Evolutionary conservation across 1,140 invertebrate genomes (phyloP).

Genomic region (Drosophila persimilis): DNA sequence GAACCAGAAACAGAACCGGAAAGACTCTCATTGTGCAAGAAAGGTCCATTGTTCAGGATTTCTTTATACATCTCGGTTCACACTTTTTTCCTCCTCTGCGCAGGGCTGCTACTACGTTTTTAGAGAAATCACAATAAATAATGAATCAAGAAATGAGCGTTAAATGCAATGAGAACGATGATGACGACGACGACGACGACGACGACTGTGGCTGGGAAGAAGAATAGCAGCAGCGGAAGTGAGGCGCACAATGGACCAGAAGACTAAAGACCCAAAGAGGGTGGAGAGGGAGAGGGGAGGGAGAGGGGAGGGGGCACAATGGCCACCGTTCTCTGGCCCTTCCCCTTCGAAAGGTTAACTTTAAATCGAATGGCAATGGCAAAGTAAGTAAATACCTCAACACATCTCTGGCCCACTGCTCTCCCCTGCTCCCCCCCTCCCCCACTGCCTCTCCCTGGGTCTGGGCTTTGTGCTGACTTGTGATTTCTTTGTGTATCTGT

Average conservation of each 20-base stretch:
- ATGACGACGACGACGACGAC: conserved; percentile 17
- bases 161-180: conserved; percentile 71
- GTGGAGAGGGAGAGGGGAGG: conserved; percentile 4
- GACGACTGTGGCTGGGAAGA: conserved; percentile 7
- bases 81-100: conserved; percentile 56
- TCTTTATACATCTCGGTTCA: conserved; percentile 58
- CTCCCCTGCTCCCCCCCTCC: too few relatives aligned
- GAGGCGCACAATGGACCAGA: conserved; percentile 67
- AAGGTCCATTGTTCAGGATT: conserved; percentile 61
- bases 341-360: conserved; percentile 59
- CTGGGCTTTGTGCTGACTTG: conserved; percentile 54
- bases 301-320: conserved; percentile 21
- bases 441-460: too few relatives aligned
- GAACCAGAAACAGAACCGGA: conserved; percentile 48
- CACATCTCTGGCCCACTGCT: conserved; percentile 10
- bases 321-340: conserved; percentile 19
- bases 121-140: conserved; percentile 79
- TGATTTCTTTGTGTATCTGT: conserved; percentile 50
- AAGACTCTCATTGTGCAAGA: conserved; percentile 32
- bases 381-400: conserved; percentile 68
- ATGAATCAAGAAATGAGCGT: conserved; percentile 82
- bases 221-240: conserved; percentile 73
- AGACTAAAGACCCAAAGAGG: conserved; percentile 21
- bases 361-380: conserved; percentile 72
- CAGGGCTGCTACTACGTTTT: conserved; percentile 43